Percentiles rank a stretch among this genome's conserved stretches.
phyloP scores from a whole-genome alignment of 64 coral and sea anemone species.

The Astreopora myriophthalma region DNA sequence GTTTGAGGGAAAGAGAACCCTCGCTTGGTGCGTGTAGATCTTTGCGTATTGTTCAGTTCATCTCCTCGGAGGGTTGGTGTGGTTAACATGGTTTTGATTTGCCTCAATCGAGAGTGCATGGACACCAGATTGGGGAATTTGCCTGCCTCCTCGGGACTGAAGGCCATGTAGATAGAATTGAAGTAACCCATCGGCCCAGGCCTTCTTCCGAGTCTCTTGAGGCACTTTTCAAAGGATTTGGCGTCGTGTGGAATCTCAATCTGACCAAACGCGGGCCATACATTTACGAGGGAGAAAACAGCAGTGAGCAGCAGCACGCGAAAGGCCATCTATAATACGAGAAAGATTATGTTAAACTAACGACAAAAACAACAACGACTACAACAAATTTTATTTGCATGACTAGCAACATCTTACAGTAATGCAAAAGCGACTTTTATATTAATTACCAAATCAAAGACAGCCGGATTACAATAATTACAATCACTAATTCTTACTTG shows the following conservation, averaged over 20 bases:
- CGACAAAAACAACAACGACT: too few relatives aligned
- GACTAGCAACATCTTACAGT: too few relatives aligned
- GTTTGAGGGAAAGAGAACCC: neutral
- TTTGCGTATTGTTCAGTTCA: neutral
- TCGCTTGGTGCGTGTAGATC: neutral
- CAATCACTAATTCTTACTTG: too few relatives aligned
- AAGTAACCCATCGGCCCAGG: slow-evolving; percentile 22
- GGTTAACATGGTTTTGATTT: neutral
- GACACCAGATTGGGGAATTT: slow-evolving; percentile 23
- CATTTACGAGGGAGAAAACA: neutral
- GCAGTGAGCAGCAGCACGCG: neutral
- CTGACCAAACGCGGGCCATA: neutral
- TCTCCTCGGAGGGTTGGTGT: neutral
- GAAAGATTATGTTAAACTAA: neutral
- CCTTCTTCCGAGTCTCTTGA: neutral
- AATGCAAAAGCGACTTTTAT: too few relatives aligned
- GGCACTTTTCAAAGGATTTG: neutral
- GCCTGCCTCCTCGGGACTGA: neutral
- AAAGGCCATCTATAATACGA: neutral
- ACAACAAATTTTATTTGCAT: too few relatives aligned
- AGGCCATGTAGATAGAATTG: slow-evolving; percentile 14
- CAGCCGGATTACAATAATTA: too few relatives aligned
- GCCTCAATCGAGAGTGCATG: neutral
- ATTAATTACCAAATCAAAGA: too few relatives aligned
- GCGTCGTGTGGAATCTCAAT: neutral